Evolutionary conservation across 2,797 vertebrate species (phyloP).

Genomic region (Melanotaenia trifasciata): DNA sequence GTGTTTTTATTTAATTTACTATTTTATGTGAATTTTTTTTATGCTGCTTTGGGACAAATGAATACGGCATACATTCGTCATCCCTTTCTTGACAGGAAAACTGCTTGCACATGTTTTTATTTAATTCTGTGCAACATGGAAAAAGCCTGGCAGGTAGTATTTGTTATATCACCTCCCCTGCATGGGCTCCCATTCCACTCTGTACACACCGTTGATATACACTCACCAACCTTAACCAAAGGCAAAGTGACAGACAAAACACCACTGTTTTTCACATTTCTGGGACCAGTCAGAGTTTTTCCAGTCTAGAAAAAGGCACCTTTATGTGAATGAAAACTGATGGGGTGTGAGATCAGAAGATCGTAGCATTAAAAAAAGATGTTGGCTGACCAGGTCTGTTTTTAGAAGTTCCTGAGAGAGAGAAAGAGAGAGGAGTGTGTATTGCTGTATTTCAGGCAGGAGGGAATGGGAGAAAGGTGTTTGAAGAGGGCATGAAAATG

Average conservation of each 20-base stretch:
- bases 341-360: constrained; percentile 48
- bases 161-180: constrained; percentile 11
- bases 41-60: background rate
- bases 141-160: constrained; percentile 14
- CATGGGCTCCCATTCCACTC: constrained; percentile 35
- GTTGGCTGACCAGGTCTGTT: constrained; percentile 41
- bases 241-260: constrained; percentile 43
- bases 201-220: constrained; percentile 38
- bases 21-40: background rate
- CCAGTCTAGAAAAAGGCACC: constrained; percentile 54
- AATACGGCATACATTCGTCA: background rate
- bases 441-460: constrained; percentile 57
- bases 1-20: constrained; percentile 2
- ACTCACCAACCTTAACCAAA: constrained; percentile 35
- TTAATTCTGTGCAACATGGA: background rate
- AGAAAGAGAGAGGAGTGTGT: constrained; percentile 21
- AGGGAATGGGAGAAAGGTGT: constrained; percentile 57
- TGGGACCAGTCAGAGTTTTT: constrained; percentile 36
- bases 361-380: constrained; percentile 57
- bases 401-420: constrained; percentile 59
- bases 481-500: constrained; percentile 41
- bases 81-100: background rate
- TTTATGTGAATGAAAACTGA: constrained; percentile 64
- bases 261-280: constrained; percentile 52
- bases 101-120: constrained; percentile 9